These are phyloP conservation scores for Podarcis lilfordi DNA, from an alignment of 2,797 vertebrate species.

Conservation along the genomic window DNA sequence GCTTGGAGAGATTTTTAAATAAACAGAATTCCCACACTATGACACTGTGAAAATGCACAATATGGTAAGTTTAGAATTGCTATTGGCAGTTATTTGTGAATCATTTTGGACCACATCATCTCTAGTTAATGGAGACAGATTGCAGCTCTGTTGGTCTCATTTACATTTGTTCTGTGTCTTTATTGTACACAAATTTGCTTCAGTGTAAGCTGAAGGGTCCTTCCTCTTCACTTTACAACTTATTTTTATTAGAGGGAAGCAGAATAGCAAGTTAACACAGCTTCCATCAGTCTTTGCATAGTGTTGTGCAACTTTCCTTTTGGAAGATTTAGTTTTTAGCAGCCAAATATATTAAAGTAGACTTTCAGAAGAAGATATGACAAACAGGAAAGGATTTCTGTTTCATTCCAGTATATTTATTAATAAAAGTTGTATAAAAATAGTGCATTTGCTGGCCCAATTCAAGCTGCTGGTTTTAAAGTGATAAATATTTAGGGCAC, in stretches of 20 bases:
- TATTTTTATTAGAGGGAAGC: not conserved
- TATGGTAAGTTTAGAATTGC: not conserved
- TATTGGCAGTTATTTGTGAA: not conserved
- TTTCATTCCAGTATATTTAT: not conserved
- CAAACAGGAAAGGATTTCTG: not conserved
- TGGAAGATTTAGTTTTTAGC: not conserved
- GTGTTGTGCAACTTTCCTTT: not conserved
- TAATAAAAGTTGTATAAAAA: not conserved
- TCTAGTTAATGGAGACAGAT: not conserved
- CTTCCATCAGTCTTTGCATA: not conserved
- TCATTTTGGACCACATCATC: not conserved
- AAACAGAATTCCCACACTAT: not conserved
- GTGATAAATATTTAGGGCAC: not conserved
- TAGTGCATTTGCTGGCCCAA: not conserved
- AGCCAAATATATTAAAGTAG: not conserved
- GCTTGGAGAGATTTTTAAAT: not conserved
- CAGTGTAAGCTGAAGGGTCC: not conserved
- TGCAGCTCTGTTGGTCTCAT: not conserved
- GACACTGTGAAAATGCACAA: conserved; percentile 30
- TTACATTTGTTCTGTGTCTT: not conserved
- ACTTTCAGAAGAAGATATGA: conserved; percentile 23
- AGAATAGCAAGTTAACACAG: not conserved
- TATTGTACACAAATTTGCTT: not conserved
- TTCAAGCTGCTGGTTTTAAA: not conserved
- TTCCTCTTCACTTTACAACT: not conserved